Evolutionary conservation across 2,797 vertebrate genomes (phyloP), one percentile per base, ranked within the genome.

Genomic region (Aeoliscus strigatus): DNA sequence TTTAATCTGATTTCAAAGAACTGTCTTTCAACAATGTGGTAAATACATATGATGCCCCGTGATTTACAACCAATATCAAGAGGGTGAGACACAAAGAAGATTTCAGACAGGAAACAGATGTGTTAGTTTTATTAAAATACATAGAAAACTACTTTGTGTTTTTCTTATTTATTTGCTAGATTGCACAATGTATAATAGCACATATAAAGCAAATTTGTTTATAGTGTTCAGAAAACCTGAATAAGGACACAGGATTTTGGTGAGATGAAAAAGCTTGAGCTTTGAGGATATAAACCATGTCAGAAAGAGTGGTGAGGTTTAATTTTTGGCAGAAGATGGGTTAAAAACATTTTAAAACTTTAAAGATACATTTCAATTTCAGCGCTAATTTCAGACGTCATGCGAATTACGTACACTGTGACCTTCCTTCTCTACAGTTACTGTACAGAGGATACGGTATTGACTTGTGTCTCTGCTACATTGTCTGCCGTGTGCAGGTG

Each of bases 91-190:
- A 85, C 77, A 87, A 81, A 86, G 54, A 82, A 73, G 79, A 85
- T 83, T 85, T 88, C 79, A 88, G 81, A 88, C 86, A 82, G 74
- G 62, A 76, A 84, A 87, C 84, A 79, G 75, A 84, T 81, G 80
- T 87, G 82, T 87, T 87, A 86, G 79, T 86, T 90, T 90, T 90
- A 90, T 90, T 90, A 90, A 90, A 90, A 90, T 89, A 90, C 88
- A 89, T 89, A 90, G 68, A 89, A 90, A 88, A 90, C 88, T 90
- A 88, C 84, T 89, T 86, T 90, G 70, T 84, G 81, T 83, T 77
- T 80, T 82, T 80, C 49, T 75, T 82, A 73, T 77, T 81, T 88
- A 79, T 83, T 74, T 78, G 76, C 77, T 85, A 79, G 69, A 83
- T 80, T 86, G 82, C 86, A 89, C 84, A 87, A 85, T 86, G 75